Conservation (phyloP, 2,888 invertebrate species). For the Ochropleura plecta region DNA sequence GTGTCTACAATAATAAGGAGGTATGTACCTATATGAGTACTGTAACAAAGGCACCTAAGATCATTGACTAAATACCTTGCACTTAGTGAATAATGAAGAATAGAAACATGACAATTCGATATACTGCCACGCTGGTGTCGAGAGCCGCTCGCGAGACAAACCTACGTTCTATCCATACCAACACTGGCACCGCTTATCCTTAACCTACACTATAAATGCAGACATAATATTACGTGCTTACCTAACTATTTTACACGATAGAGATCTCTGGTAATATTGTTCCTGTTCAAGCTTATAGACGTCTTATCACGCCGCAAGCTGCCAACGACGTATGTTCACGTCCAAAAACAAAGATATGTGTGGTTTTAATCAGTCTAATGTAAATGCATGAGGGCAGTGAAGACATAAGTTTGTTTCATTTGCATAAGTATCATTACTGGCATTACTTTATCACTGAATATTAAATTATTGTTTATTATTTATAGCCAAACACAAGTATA, state of each 20-base stretch:
- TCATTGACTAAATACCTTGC: not conserved
- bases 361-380: conserved; percentile 51
- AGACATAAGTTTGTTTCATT: conserved; percentile 24
- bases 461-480: conserved; percentile 24
- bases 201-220: conserved; percentile 67
- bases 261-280: conserved; percentile 67
- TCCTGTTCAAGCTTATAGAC: conserved; percentile 43
- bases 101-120: conserved; percentile 1
- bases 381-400: conserved; percentile 43
- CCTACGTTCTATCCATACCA: conserved; percentile 52
- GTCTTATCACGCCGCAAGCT: conserved; percentile 29
- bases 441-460: conserved; percentile 44
- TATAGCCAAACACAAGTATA: not conserved
- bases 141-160: conserved; percentile 55
- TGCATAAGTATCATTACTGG: conserved; percentile 50
- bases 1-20: not conserved
- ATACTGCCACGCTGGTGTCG: not conserved
- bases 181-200: conserved; percentile 59
- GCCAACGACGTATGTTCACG: conserved; percentile 26
- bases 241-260: conserved; percentile 61
- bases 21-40: conserved; percentile 4
- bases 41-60: conserved; percentile 8
- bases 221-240: conserved; percentile 60
- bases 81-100: not conserved
- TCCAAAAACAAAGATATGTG: conserved; percentile 50